Conservation (phyloP, 2,113 vertebrate species). For the Podilymbus podiceps region DNA sequence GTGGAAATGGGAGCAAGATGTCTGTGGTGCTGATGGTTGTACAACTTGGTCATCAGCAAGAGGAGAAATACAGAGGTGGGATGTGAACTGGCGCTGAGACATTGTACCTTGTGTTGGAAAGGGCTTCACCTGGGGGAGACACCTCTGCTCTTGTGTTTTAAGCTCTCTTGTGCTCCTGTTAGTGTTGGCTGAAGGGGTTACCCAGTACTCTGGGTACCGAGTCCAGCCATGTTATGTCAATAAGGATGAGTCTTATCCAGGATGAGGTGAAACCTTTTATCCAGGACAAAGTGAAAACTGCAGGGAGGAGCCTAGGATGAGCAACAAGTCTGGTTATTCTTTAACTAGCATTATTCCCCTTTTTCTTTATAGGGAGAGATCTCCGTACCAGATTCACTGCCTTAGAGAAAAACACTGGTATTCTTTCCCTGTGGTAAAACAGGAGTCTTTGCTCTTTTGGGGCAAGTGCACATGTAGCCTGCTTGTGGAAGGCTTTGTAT, state of each 20-base stretch:
- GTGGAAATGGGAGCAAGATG: background rate
- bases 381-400: background rate
- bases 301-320: background rate
- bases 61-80: background rate
- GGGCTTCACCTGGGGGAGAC: background rate
- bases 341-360: background rate
- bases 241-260: background rate
- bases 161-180: background rate
- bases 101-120: background rate
- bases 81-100: background rate
- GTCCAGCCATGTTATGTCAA: background rate
- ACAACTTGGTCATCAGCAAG: background rate
- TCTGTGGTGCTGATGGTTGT: background rate
- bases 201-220: fast-evolving
- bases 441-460: background rate
- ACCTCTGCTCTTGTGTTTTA: background rate
- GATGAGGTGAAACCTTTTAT: background rate
- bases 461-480: background rate
- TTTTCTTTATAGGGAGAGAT: background rate
- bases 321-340: background rate
- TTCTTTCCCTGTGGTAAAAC: background rate
- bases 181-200: background rate
- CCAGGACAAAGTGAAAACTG: background rate
- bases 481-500: background rate
- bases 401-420: background rate